Percentiles rank a stretch among this genome's conserved stretches.
phyloP scores from a whole-genome alignment of 2,797 vertebrate species.

The Sternotherus odoratus region DNA sequence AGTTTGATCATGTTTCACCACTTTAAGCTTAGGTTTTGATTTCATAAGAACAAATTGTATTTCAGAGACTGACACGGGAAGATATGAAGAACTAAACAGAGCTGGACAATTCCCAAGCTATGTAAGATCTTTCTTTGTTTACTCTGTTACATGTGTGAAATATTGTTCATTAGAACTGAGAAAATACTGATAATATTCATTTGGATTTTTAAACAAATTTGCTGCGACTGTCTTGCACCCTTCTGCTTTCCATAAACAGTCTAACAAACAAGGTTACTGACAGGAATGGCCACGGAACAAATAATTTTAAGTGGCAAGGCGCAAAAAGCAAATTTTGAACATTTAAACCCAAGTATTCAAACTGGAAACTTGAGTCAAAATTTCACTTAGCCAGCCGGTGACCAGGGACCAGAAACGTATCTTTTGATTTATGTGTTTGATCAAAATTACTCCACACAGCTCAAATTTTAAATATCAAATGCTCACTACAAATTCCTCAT shows the following conservation, averaged over 20 bases:
- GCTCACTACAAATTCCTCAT: not conserved
- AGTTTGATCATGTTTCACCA: not conserved
- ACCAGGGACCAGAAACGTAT: not conserved
- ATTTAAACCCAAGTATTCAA: not conserved
- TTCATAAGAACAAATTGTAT: not conserved
- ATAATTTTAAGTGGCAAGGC: not conserved
- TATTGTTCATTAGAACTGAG: not conserved
- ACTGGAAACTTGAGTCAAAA: not conserved
- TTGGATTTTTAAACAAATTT: not conserved
- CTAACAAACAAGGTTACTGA: not conserved
- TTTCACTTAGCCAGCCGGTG: not conserved
- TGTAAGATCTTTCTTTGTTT: not conserved
- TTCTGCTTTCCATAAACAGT: not conserved
- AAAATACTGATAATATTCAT: not conserved
- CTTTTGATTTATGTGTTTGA: not conserved
- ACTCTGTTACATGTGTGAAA: not conserved
- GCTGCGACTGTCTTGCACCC: not conserved
- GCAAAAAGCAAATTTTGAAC: slow-evolving; percentile 6
- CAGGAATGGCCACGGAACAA: not conserved
- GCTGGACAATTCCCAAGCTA: not conserved
- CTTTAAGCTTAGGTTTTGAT: not conserved
- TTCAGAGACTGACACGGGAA: slow-evolving; percentile 1
- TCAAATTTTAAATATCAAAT: not conserved
- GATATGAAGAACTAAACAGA: not conserved
- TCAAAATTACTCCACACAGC: not conserved